A percentile compares a stretch with the other conserved stretches of the same genome.
phyloP scores from a whole-genome alignment of 2,888 invertebrate species.

The Lissonota sp. region DNA sequence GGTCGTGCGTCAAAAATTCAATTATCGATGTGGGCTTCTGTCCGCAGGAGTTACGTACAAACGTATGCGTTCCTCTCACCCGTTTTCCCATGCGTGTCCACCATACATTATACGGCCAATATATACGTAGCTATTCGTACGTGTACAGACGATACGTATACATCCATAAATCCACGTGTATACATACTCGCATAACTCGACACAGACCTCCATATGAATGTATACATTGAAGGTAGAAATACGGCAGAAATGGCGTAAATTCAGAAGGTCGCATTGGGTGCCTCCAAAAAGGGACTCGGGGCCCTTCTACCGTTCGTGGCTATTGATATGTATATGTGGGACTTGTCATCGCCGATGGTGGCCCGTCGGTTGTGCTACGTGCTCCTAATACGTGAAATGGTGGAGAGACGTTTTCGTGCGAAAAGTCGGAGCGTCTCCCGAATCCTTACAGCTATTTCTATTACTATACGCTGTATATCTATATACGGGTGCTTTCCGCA shows the following conservation, averaged over 20 bases:
- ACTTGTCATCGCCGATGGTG: constrained; percentile 59
- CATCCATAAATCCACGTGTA: neutral
- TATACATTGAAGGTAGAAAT: constrained; percentile 7
- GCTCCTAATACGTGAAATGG: constrained; percentile 58
- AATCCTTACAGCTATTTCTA: neutral
- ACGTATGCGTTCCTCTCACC: constrained; percentile 25
- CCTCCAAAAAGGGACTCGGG: no score
- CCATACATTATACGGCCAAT: constrained; percentile 26
- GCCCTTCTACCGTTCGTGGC: no score
- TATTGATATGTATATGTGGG: constrained; percentile 27
- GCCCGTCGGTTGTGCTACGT: constrained; percentile 53
- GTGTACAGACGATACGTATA: neutral
- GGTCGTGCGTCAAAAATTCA: constrained; percentile 59
- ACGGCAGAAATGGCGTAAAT: constrained; percentile 1
- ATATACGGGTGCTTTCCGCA: constrained; percentile 15
- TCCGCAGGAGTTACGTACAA: constrained; percentile 24
- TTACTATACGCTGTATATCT: constrained; percentile 1
- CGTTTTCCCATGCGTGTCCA: constrained; percentile 42
- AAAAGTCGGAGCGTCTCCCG: constrained; percentile 39
- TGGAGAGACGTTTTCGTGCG: constrained; percentile 32
- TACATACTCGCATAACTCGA: neutral
- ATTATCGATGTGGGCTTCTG: constrained; percentile 52
- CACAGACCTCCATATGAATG: neutral
- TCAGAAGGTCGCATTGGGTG: no score
- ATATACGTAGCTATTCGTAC: neutral